A percentile compares a stretch with the other conserved stretches of the same genome.
These are phyloP conservation scores for Limnephilus lunatus DNA, from an alignment of 2,888 invertebrate species.

Conservation along the genomic window DNA sequence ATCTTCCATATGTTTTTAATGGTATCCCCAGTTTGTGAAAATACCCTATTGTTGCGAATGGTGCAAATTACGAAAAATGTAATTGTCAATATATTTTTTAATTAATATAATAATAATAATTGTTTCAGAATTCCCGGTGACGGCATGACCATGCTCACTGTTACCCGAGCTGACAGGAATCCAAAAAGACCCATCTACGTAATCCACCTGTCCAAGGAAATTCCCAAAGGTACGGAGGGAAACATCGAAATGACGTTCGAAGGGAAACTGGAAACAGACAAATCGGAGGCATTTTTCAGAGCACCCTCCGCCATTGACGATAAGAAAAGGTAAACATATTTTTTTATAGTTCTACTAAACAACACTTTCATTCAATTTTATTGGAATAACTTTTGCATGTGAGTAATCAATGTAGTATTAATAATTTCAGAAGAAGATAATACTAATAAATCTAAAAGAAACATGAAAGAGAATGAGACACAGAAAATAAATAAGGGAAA, in stretches of 20 bases:
- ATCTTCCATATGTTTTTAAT: too few relatives aligned
- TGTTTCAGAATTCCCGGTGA: slow-evolving; percentile 68
- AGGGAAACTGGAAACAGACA: slow-evolving; percentile 81
- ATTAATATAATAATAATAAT: background rate
- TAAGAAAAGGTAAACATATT: slow-evolving; percentile 34
- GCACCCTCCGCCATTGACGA: slow-evolving; percentile 76
- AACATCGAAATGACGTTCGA: slow-evolving; percentile 81
- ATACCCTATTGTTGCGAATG: background rate
- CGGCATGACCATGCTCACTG: slow-evolving; percentile 56
- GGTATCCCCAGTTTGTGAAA: too few relatives aligned
- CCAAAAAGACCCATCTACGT: slow-evolving; percentile 80
- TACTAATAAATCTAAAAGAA: too few relatives aligned
- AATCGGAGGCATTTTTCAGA: slow-evolving; percentile 84
- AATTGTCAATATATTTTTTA: background rate
- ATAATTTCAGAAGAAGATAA: too few relatives aligned
- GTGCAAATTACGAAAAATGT: background rate
- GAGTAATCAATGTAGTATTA: too few relatives aligned
- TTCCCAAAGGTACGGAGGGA: slow-evolving; percentile 78
- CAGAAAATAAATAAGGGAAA: too few relatives aligned
- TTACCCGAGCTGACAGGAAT: slow-evolving; percentile 71
- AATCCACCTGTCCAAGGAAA: slow-evolving; percentile 78
- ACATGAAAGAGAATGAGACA: too few relatives aligned
- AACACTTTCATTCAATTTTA: background rate
- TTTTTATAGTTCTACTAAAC: background rate
- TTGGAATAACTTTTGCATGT: too few relatives aligned